Percentiles rank a stretch among this genome's conserved stretches.
phyloP scores from a whole-genome alignment of 1,140 invertebrate genomes.

The Argopecten irradians region DNA sequence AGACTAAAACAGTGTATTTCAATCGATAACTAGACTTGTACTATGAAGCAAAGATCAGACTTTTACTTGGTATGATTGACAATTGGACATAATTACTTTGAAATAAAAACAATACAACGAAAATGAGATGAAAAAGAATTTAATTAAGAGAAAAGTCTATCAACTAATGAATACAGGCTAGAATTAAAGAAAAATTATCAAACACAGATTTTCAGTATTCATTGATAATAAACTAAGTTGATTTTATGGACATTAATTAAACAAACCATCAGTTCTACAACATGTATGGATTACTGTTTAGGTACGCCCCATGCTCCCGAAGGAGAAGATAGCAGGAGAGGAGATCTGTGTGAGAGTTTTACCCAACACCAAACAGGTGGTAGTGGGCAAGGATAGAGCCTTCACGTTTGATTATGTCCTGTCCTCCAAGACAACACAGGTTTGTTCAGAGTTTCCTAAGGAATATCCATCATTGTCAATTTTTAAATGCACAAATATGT shows the following conservation, averaged over 20 bases:
- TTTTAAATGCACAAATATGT: neutral
- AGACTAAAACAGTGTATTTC: too few relatives aligned
- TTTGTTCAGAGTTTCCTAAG: conserved; percentile 33
- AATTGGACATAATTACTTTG: too few relatives aligned
- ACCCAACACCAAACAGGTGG: conserved; percentile 84
- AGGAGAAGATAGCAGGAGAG: conserved; percentile 73
- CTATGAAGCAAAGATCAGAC: too few relatives aligned
- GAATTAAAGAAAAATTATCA: neutral
- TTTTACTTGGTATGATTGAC: too few relatives aligned
- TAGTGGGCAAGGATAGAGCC: conserved; percentile 91
- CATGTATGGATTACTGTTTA: conserved; percentile 39
- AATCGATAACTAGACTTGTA: too few relatives aligned
- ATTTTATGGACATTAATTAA: neutral
- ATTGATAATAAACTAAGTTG: neutral
- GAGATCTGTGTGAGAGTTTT: conserved; percentile 72
- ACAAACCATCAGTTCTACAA: neutral
- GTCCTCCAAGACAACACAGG: conserved; percentile 83
- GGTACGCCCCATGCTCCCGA: conserved; percentile 74
- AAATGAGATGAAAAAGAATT: too few relatives aligned
- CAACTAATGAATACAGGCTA: neutral
- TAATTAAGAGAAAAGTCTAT: too few relatives aligned
- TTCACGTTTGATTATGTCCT: conserved; percentile 96
- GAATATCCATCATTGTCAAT: neutral
- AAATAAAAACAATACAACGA: too few relatives aligned
- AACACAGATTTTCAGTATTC: neutral